Evolutionary conservation across 2,113 vertebrate genomes (phyloP), one percentile per base, ranked within the genome.

Genomic region (Planiliza haematocheilus): DNA sequence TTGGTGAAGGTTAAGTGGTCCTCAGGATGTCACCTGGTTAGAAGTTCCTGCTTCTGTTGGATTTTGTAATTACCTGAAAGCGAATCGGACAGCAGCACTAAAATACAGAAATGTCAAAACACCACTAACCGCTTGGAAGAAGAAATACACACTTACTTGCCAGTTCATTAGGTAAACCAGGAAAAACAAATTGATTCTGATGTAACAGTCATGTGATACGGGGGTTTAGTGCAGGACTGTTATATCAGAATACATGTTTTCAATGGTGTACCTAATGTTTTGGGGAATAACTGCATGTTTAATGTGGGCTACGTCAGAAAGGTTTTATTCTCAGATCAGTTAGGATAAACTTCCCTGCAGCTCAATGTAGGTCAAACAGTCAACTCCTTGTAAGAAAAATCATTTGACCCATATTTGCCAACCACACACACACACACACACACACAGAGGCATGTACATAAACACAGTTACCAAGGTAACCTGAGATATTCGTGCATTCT

Each of bases 401-500:
- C 20, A 74, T 75, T 69, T 88, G 73, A 87, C 74, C 80, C 52
- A 64, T 18, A 83, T 84, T 60, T 71, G 10, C 49, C 62, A 53
- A 57, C 24, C 36, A 49, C 16, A 41, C 51, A 63, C n/a, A n/a
- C 20, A 9, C 18, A 61, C 6, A 75, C 18, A 46, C 13, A 48
- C 11, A 58, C 34, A 74, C 36, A 67, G 1, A 37, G 10, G 57
- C 2, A 65, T 38, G 37, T 62, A 73, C 17, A 82, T 55, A 77
- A 68, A 79, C 43, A 69, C 6, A 49, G 49, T 84, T 71, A 48
- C 79, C 77, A 74, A 34, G 86, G 82, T 45, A 88, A 90, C 83
- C 38, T 20, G 36, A 80, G 38, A 70, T 55, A 64, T 73, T 46
- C 1, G 7, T 60, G 59, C 55, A 62, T 43, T 78, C 50, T 70